Evolutionary conservation across 2,797 vertebrate species (phyloP), one percentile per base, ranked within the genome.

Genomic region (Bradypodion pumilum): DNA sequence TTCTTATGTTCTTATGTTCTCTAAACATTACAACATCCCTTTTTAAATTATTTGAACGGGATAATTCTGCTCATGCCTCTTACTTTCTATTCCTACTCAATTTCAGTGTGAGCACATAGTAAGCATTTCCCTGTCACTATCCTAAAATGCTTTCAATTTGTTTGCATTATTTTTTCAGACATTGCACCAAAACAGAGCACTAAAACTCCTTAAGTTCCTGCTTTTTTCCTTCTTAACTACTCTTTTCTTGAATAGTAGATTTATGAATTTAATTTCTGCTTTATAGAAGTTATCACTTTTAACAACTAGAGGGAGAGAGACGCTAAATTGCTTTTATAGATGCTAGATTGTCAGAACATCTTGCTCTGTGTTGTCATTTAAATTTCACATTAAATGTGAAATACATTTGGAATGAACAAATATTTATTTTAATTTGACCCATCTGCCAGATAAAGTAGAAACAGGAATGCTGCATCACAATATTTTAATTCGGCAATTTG

Each of bases 301-400:
- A 94, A 93, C 91, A 92, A 89, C 5, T 77, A 82, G 79, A 78
- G 84, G 69, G 84, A 70, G 83, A 74, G 83, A 88, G 89, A 89
- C 56, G 68, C 69, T 87, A 91, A 91, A 94, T 93, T 93, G 93
- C 85, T 94, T 94, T 93, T 93, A 94, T 93, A 91, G 92, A 87
- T 85, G 82, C 85, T 92, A 91, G 88, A 94, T 78, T 87, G 89
- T 85, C 87, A 92, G 94, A 86, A 93, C 92, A 93, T 87, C 83
- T 88, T 93, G 90, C 86, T 89, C 84, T 88, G 85, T 78, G 46
- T 85, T 42, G 65, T 90, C 96, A 95, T 94, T 95, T 96, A 96
- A 93, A 95, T 95, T 95, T 95, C 94, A 95, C 91, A 94, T 95
- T 95, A 92, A 95, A 96, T 92, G 91, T 90, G 91, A 94, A 94